Evolutionary conservation across 2,113 vertebrate species (phyloP), one percentile per base, ranked within the genome.

Genomic region (Hypanus sabinus): DNA sequence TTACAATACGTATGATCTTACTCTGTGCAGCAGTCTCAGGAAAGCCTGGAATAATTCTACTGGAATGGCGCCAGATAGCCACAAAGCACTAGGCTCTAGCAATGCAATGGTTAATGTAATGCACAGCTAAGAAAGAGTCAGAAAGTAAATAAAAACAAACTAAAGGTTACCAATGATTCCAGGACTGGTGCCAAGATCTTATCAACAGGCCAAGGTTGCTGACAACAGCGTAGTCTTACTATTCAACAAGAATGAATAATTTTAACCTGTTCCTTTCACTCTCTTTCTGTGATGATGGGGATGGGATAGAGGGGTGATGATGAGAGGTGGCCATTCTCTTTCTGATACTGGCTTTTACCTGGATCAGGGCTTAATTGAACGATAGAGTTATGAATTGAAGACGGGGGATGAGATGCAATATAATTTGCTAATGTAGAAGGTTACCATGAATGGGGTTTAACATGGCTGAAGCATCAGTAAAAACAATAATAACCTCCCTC

Each of bases 121-220:
- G 24, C 81, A 3, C 27, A 62, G 65, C 57, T 33, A 77, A 65
- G 85, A 0, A 60, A 33, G 85, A 90, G 91, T 55, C 91, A 71
- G 18, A 71, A 46, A 7, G 68, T 93, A 93, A 93, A 93, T 93
- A 93, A 93, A 73, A 93, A 73, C 91, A 71, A 93, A 71, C 91
- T 14, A 30, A 70, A 55, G 55, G 70, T 73, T 73, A 73, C 91
- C 70, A 46, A 24, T 93, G 36, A 93, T 20, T 71, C 68, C 91
- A 55, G 91, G 91, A 68, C 3, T 38, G 11, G 36, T 73, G 91
- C 91, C 91, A 93, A 73, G 91, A 93, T 93, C 38, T 71, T 93
- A 93, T 93, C 91, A 93, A 16, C 68, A 73, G 24, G 38, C 65
- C 68, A 71, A 93, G 36, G 36, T 73, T 93, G 91, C 91, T 93